Base-by-base conservation (phyloP, 1,140 invertebrate species). In the Papilio glaucus region DNA sequence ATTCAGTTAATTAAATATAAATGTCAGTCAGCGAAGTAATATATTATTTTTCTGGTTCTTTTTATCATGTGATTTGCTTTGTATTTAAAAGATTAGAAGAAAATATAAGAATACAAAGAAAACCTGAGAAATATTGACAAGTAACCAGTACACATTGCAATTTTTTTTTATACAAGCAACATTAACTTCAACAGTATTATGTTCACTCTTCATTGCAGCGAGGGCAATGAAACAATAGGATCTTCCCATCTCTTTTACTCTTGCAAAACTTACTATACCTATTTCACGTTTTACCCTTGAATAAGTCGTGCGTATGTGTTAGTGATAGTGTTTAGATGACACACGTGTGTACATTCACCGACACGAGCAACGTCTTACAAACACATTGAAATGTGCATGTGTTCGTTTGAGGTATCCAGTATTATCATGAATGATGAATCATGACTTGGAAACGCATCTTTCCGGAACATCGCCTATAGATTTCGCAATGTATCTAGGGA, bases 141-240 rank as follows among this genome's bases (percentile, higher is more conserved):
- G 33, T 21, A 37, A 26, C 33, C 29, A 57, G 9, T 26, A 33
- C 26, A 37, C 24, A 33, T 68, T 53, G 41, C 42, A 69, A 68
- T 41, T 49, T 69, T 65, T 53, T 78, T 72, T 75, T 61, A 75
- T 74, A 81, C 73, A 71, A n/a, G 77, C 78, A 85, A 87, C 81
- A 85, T 85, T 89, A 87, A 88, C 77, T 88, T 84, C 84, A 89
- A 90, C 86, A 87, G 86, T 92, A 88, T 91, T 90, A 89, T 87
- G 88, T 86, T 87, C 83, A 86, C 84, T 78, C 81, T 73, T 77
- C 83, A 85, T 89, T 85, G 86, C 79, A 77, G 83, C 80, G 81
- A 86, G 88, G 85, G 87, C 86, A 87, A 88, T 87, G 86, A 91
- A 92, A 92, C 88, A 91, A 92, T 90, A 88, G 88, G 73, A 73